Evolutionary conservation across 2,888 invertebrate species (phyloP).

Genomic region (Cistogaster globosa): DNA sequence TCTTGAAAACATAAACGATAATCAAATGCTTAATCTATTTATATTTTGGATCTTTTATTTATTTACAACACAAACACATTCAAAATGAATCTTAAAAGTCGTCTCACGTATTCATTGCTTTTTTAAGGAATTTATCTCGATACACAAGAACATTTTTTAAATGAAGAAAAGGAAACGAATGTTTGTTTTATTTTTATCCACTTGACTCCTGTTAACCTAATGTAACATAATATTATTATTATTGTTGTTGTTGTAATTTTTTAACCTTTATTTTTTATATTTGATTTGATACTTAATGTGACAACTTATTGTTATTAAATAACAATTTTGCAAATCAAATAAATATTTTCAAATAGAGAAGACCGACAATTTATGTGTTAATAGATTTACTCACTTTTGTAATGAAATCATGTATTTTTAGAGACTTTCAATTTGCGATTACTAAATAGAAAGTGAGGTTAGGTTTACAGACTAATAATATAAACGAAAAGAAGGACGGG

Average conservation of each 20-base stretch:
- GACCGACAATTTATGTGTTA: neutral
- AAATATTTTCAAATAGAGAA: neutral
- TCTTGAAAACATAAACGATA: no score
- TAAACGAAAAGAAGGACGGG: no score
- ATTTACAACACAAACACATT: constrained; percentile 11
- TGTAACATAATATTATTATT: neutral
- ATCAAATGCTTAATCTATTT: neutral
- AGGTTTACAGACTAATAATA: no score
- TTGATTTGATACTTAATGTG: neutral
- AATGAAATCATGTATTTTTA: no score
- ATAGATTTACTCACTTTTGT: neutral
- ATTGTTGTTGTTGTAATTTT: neutral
- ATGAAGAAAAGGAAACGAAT: neutral
- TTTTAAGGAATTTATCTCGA: neutral
- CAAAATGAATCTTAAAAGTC: constrained; percentile 2
- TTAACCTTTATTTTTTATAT: neutral
- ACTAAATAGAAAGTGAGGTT: no score
- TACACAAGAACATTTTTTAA: neutral
- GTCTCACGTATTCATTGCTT: constrained; percentile 24
- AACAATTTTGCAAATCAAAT: constrained; percentile 1
- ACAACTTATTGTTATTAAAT: neutral
- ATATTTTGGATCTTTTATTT: neutral
- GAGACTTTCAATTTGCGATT: no score
- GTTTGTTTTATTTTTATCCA: neutral
- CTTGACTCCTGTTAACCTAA: neutral